Evolutionary conservation across 35 echinoderm and acorn worm species (phyloP), one percentile per base, ranked within the genome.

Genomic region (Stichopus chloronotus): DNA sequence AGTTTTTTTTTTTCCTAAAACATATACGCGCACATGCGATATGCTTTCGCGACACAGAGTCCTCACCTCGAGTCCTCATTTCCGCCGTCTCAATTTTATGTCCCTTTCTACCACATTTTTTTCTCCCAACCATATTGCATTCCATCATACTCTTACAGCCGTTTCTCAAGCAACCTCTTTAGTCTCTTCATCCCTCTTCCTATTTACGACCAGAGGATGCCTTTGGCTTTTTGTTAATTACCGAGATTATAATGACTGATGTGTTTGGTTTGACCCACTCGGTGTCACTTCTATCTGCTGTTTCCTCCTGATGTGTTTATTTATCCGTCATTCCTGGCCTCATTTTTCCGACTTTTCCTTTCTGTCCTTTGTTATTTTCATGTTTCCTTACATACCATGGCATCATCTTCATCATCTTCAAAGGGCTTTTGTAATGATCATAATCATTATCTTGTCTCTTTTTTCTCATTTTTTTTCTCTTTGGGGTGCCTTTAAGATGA

Each of bases 301-400:
- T 65, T 83, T 56, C 25, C 52, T 13, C 9, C 55, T 83, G 80
- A 83, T 83, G 52, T 83, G 80, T 83, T 83, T 83, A 83, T 83
- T 83, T 83, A 52, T 56, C 80, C n/a, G 80, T 83, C 80, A 83
- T 83, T 56, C 11, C 61, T 65, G 61, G 61, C 61, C 61, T 19
- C 61, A 65, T 65, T 65, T 43, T 43, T 65, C 61, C 19, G 19
- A 65, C 61, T 65, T 19, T 65, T 65, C 19, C 19, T 19, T 65
- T 9, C 11, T 5, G 9, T 43, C 30, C 3, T 43, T 43, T 43
- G 30, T 43, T 43, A 43, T 43, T 14, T 65, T 65, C 19, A 19
- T 65, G 61, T 65, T 65, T 19, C 9, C n/a, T n/a, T n/a, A n/a
- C n/a, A 11, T 65, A 11, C 61, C 11, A 11, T 19, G 61, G 19